Percentiles rank a stretch among this genome's conserved stretches.
phyloP scores from a whole-genome alignment of 1,140 invertebrate genomes.

The Helicoverpa zea region DNA sequence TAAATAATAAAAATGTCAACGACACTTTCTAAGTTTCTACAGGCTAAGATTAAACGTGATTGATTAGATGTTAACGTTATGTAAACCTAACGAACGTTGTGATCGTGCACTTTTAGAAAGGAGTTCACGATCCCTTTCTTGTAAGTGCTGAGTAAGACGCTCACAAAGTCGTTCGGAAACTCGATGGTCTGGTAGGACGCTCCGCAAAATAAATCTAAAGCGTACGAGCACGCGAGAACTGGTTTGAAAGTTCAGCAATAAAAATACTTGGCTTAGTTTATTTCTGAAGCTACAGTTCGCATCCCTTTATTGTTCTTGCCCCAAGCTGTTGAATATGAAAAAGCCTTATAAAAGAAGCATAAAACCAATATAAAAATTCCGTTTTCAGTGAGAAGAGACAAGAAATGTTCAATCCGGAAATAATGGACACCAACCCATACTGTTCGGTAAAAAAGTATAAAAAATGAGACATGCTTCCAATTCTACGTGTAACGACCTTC shows the following conservation, averaged over 20 bases:
- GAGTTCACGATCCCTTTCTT: constrained; percentile 1
- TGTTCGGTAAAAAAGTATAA: constrained; percentile 5
- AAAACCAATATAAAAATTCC: too few relatives aligned
- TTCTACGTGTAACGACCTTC: constrained; percentile 35
- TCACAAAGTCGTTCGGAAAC: constrained; percentile 21
- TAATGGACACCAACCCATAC: neutral
- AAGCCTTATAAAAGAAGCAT: too few relatives aligned
- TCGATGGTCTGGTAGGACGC: constrained; percentile 1
- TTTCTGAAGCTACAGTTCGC: neutral
- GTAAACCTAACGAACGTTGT: constrained; percentile 22
- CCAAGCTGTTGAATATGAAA: too few relatives aligned
- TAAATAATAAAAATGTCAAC: neutral
- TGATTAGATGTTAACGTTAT: constrained; percentile 39
- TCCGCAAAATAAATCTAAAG: constrained; percentile 26
- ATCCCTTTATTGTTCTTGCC: neutral
- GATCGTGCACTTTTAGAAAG: constrained; percentile 30
- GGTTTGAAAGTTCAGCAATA: constrained; percentile 33
- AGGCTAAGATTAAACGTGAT: constrained; percentile 31
- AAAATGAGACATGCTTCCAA: constrained; percentile 21
- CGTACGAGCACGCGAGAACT: constrained; percentile 16
- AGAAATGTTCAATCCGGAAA: neutral
- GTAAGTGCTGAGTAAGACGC: constrained; percentile 16
- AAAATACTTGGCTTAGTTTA: constrained; percentile 4
- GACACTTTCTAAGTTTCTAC: constrained; percentile 17
- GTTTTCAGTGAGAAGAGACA: neutral